A percentile compares a stretch with the other conserved stretches of the same genome.
Conservation (phyloP, 2,888 invertebrate genomes). For the Tachina lurida region DNA sequence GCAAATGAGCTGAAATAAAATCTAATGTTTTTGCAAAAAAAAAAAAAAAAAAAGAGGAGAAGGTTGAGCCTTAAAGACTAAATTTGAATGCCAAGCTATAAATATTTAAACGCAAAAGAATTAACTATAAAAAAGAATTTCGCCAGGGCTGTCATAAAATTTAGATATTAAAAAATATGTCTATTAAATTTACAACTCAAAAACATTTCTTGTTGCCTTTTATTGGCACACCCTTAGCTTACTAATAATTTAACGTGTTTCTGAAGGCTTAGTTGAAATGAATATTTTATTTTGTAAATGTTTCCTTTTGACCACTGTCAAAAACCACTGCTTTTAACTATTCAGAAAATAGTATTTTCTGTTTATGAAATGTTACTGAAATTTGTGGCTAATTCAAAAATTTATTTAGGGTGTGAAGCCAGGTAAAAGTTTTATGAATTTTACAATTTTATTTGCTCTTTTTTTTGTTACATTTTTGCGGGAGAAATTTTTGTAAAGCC, state of each 20-base stretch:
- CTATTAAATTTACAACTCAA: neutral
- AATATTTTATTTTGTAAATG: conserved; percentile 44
- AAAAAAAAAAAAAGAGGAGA: no score
- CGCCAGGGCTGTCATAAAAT: no score
- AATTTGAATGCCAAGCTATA: no score
- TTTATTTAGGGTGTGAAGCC: neutral
- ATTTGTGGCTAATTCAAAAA: conserved; percentile 50
- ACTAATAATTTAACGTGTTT: conserved; percentile 25
- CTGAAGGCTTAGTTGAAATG: conserved; percentile 23
- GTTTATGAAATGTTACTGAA: conserved; percentile 62
- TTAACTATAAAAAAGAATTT: no score
- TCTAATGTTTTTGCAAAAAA: no score
- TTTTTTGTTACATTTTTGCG: neutral
- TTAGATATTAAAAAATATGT: neutral
- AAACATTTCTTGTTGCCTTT: no score
- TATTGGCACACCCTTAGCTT: neutral
- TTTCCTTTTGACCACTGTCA: conserved; percentile 56
- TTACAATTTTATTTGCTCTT: neutral
- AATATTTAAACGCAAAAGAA: no score
- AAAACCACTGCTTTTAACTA: conserved; percentile 59
- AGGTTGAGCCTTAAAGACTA: no score
- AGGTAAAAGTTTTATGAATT: no score
- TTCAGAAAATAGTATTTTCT: conserved; percentile 32
- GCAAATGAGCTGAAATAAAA: no score
- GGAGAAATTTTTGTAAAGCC: no score